Conservation (phyloP, 2,888 invertebrate species). For the Chymomyza fuscimana region DNA sequence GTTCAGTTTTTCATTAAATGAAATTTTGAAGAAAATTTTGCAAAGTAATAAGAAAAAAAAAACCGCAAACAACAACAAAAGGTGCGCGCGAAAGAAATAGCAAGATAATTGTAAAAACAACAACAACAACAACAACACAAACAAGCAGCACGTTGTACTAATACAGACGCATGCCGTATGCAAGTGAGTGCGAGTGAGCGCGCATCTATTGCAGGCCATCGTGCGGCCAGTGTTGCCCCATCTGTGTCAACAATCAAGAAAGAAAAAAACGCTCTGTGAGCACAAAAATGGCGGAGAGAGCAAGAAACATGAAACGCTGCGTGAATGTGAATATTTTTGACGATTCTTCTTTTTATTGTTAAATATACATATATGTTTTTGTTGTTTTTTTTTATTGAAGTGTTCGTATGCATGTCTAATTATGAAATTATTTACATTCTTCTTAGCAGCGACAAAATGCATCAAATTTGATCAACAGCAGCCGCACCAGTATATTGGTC, state of each 20-base stretch:
- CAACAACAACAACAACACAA: slow-evolving; percentile 33
- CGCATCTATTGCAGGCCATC: neutral
- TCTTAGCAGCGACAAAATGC: neutral
- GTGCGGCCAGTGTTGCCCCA: slow-evolving; percentile 51
- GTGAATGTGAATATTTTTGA: neutral
- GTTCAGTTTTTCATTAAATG: neutral
- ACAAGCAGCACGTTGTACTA: slow-evolving; percentile 20
- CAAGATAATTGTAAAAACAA: slow-evolving; percentile 14
- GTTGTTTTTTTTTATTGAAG: neutral
- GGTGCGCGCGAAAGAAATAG: slow-evolving; percentile 51
- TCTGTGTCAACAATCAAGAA: slow-evolving; percentile 49
- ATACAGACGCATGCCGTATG: neutral
- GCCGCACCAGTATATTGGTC: neutral
- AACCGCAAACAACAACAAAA: slow-evolving; percentile 27
- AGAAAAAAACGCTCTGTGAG: neutral
- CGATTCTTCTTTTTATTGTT: neutral
- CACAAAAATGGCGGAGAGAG: neutral
- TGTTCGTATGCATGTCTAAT: neutral
- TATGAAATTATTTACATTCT: neutral
- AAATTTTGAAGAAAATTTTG: slow-evolving; percentile 12
- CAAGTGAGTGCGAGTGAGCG: slow-evolving; percentile 19
- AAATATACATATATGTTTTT: neutral
- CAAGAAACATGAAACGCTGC: slow-evolving; percentile 1
- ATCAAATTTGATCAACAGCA: neutral
- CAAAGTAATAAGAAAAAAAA: slow-evolving; percentile 20